A percentile compares a stretch with the other conserved stretches of the same genome.
phyloP scores from a whole-genome alignment of 2,797 vertebrate species.

The Sebastes hopkinsi region DNA sequence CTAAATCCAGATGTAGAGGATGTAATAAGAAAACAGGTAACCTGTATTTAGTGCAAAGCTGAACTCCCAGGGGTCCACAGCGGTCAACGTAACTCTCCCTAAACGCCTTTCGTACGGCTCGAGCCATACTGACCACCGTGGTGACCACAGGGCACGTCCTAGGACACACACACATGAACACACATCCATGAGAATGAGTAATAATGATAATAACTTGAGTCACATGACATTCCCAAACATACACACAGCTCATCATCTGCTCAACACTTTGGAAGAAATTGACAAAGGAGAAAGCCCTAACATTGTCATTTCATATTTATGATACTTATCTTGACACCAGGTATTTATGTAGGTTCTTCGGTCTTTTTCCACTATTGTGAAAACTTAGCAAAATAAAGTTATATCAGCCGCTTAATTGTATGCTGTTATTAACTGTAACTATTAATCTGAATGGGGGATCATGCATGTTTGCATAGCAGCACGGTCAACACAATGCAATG shows the following conservation, averaged over 20 bases:
- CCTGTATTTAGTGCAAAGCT: slow-evolving; percentile 80
- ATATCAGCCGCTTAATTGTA: not conserved
- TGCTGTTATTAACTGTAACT: not conserved
- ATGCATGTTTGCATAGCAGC: not conserved
- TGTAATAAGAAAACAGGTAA: slow-evolving; percentile 17
- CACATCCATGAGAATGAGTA: not conserved
- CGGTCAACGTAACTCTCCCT: slow-evolving; percentile 85
- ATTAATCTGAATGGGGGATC: not conserved
- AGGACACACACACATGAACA: not conserved
- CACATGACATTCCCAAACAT: not conserved
- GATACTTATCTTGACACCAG: not conserved
- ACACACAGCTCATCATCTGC: not conserved
- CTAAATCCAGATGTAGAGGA: not conserved
- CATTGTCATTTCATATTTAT: not conserved
- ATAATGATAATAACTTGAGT: not conserved
- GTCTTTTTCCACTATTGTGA: not conserved
- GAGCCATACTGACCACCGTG: slow-evolving; percentile 81
- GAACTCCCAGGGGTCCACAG: slow-evolving; percentile 84
- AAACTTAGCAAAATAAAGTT: not conserved
- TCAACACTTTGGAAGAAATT: not conserved
- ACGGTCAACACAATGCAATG: not conserved
- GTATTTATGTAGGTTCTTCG: not conserved
- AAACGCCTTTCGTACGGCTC: slow-evolving; percentile 81
- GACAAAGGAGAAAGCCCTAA: not conserved
- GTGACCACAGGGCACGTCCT: slow-evolving; percentile 86